These are phyloP conservation scores for Eolophus roseicapilla DNA, from an alignment of 2,113 vertebrate species.

Conservation along the genomic window DNA sequence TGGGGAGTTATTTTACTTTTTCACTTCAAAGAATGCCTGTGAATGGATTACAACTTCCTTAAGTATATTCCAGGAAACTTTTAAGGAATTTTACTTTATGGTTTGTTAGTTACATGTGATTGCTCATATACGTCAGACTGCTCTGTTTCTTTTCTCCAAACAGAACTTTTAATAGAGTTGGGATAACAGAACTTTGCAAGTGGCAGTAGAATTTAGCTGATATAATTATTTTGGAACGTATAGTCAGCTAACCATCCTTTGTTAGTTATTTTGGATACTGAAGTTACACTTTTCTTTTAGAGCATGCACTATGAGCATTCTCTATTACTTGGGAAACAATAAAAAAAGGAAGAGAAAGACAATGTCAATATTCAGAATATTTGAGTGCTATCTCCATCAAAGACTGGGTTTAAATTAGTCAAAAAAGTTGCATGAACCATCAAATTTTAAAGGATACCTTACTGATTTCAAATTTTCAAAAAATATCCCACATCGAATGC, in stretches of 20 bases:
- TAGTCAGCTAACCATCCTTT: background rate
- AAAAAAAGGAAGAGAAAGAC: background rate
- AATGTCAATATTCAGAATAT: background rate
- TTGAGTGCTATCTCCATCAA: background rate
- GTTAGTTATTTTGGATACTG: background rate
- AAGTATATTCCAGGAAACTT: conserved; percentile 23
- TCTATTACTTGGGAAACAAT: background rate
- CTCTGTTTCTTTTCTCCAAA: conserved; percentile 3
- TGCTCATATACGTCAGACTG: background rate
- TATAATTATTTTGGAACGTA: background rate
- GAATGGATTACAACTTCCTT: conserved; percentile 11
- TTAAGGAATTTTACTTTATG: conserved; percentile 15
- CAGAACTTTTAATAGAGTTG: background rate
- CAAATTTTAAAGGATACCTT: background rate
- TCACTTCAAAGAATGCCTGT: conserved; percentile 41
- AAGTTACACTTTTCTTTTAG: background rate
- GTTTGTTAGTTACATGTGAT: conserved; percentile 11
- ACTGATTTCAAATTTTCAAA: background rate
- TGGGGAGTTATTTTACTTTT: conserved; percentile 21
- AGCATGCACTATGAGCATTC: background rate
- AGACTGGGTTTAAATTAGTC: background rate
- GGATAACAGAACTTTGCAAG: background rate
- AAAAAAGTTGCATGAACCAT: background rate
- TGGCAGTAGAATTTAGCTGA: conserved; percentile 5
- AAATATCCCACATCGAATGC: background rate